phyloP scores from a whole-genome alignment of 2,888 invertebrate genomes.

The Anorthoa munda region DNA sequence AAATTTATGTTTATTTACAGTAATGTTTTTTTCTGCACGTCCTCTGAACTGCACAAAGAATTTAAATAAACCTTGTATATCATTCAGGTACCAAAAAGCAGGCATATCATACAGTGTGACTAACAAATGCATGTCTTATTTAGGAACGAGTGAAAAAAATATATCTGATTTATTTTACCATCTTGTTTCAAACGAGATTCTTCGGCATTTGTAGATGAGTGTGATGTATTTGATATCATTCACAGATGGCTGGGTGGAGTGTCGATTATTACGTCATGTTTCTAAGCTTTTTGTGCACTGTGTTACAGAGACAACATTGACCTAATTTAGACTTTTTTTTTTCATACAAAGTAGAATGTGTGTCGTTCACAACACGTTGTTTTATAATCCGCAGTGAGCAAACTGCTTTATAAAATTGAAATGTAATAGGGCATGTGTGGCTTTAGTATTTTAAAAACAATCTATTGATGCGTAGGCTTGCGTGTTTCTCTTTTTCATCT shows the following conservation, averaged over 20 bases:
- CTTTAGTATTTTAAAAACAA: constrained; percentile 7
- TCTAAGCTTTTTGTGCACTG: constrained; percentile 40
- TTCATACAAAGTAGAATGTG: neutral
- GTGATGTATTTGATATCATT: constrained; percentile 53
- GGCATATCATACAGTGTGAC: constrained; percentile 62
- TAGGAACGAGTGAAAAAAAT: constrained; percentile 28
- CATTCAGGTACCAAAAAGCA: constrained; percentile 36
- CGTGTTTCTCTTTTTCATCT: neutral
- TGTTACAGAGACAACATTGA: constrained; percentile 30
- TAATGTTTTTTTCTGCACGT: constrained; percentile 57
- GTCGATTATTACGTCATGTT: constrained; percentile 53
- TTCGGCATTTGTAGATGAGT: constrained; percentile 38
- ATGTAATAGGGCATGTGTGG: constrained; percentile 4
- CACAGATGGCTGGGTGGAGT: constrained; percentile 53
- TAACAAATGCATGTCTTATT: constrained; percentile 66
- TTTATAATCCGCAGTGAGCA: constrained; percentile 29
- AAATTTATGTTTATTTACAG: constrained; percentile 28
- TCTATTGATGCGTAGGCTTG: no score
- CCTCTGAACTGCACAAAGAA: constrained; percentile 56
- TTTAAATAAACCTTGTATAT: constrained; percentile 35
- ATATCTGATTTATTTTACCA: constrained; percentile 14
- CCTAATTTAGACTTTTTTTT: constrained; percentile 32
- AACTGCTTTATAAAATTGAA: constrained; percentile 19
- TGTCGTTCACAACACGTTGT: constrained; percentile 2
- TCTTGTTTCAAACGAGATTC: constrained; percentile 33